Evolutionary conservation across 1,140 invertebrate genomes (phyloP).

Genomic region (Drosophila repletoides): DNA sequence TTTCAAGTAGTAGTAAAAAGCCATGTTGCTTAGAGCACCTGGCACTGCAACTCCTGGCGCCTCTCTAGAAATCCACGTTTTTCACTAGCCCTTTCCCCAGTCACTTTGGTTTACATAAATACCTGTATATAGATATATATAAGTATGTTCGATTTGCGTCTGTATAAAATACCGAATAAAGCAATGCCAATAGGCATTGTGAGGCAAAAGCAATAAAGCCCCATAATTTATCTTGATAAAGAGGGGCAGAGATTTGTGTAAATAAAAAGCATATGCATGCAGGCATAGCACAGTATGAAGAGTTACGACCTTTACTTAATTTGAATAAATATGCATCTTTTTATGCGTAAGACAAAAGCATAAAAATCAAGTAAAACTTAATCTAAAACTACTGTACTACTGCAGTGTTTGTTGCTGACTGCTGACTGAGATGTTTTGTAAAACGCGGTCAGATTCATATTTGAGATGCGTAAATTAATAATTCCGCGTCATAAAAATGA

Average conservation of each 20-base stretch:
- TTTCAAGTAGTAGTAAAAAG: too few species aligned
- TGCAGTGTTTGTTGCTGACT: too few species aligned
- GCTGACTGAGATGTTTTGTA: constrained; percentile 53
- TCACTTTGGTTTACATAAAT: too few species aligned
- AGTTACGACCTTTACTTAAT: constrained; percentile 28
- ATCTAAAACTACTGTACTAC: constrained; percentile 8
- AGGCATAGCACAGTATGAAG: too few species aligned
- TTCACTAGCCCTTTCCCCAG: too few species aligned
- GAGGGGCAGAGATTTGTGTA: background rate
- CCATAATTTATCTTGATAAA: constrained; percentile 1
- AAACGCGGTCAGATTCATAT: constrained; percentile 72
- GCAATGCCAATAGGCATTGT: constrained; percentile 7
- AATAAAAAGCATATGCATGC: background rate
- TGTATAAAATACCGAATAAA: background rate
- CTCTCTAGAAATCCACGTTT: too few species aligned
- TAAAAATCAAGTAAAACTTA: constrained; percentile 8
- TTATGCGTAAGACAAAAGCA: constrained; percentile 30
- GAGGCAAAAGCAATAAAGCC: background rate
- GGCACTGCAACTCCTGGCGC: too few species aligned
- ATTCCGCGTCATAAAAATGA: constrained; percentile 45
- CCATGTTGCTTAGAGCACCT: too few species aligned
- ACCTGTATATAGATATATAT: too few species aligned
- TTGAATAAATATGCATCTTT: constrained; percentile 36
- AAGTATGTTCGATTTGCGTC: too few species aligned
- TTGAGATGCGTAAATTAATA: constrained; percentile 63